Evolutionary conservation across 2,797 vertebrate species (phyloP).

Genomic region (Hypotaenidia philippensis): DNA sequence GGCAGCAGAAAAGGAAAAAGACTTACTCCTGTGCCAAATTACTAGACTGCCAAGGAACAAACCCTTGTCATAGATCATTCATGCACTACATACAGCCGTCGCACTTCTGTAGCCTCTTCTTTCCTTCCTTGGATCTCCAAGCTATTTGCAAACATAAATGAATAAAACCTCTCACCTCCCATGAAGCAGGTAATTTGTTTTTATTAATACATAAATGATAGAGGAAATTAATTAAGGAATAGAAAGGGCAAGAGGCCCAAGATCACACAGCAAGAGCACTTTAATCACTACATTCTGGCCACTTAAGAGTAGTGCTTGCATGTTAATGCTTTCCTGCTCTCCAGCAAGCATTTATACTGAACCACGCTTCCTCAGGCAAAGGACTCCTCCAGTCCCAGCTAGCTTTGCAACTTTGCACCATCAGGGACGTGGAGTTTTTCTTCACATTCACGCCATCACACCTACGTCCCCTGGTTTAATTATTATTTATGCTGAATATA

Average conservation of each 20-base stretch:
- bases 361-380: not conserved
- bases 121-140: not conserved
- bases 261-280: slow-evolving; percentile 54
- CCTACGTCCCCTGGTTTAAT: slow-evolving; percentile 46
- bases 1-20: not conserved
- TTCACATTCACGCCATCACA: slow-evolving; percentile 9
- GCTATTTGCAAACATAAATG: slow-evolving; percentile 55
- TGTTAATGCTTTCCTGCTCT: slow-evolving; percentile 22
- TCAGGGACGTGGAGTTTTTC: not conserved
- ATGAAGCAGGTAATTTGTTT: slow-evolving; percentile 68
- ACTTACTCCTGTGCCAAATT: not conserved
- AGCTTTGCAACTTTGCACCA: not conserved
- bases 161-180: slow-evolving; percentile 49
- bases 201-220: slow-evolving; percentile 65
- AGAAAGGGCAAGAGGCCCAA: slow-evolving; percentile 59
- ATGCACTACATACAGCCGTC: not conserved
- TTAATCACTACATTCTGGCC: slow-evolving; percentile 47
- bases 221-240: slow-evolving; percentile 68
- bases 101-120: slow-evolving; percentile 6
- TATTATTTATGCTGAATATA: slow-evolving; percentile 54
- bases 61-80: slow-evolving; percentile 33
- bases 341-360: not conserved
- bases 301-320: slow-evolving; percentile 6
- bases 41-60: not conserved
- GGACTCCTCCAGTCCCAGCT: not conserved